Conservation (phyloP, 2,113 vertebrate species). For the Hippocampus zosterae region DNA sequence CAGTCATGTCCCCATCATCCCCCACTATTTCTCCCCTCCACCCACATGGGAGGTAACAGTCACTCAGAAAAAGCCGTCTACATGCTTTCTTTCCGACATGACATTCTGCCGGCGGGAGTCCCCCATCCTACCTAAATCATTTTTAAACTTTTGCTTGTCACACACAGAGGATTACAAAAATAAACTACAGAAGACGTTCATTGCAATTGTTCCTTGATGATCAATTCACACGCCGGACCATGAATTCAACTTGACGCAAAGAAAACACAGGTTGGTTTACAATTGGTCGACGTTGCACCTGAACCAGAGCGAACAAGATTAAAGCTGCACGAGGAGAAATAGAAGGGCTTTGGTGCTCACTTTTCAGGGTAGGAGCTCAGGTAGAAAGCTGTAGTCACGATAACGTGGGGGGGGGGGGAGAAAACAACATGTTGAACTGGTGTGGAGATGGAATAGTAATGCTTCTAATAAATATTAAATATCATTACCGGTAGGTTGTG, state of each 20-base stretch:
- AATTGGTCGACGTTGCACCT: neutral
- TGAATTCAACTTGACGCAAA: neutral
- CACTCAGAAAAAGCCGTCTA: constrained; percentile 42
- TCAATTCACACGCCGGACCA: neutral
- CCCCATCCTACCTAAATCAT: constrained; percentile 24
- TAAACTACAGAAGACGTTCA: neutral
- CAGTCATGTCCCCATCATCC: constrained; percentile 16
- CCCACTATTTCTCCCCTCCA: constrained; percentile 25
- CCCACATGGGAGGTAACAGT: constrained; percentile 42
- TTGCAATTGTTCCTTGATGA: neutral
- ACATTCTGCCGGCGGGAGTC: constrained; percentile 30
- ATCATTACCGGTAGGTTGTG: no score
- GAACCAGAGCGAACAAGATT: neutral
- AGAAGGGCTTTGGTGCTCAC: neutral
- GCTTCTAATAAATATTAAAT: neutral
- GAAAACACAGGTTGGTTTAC: neutral
- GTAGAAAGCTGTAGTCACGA: neutral
- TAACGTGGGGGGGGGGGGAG: neutral
- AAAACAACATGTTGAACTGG: neutral
- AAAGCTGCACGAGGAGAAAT: neutral
- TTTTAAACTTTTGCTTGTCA: constrained; percentile 19
- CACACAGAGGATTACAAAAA: neutral
- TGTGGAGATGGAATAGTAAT: neutral
- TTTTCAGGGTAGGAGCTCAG: neutral
- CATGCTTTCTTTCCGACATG: constrained; percentile 27